Conservation (phyloP, 2,797 vertebrate genomes). For the Mallotus villosus region DNA sequence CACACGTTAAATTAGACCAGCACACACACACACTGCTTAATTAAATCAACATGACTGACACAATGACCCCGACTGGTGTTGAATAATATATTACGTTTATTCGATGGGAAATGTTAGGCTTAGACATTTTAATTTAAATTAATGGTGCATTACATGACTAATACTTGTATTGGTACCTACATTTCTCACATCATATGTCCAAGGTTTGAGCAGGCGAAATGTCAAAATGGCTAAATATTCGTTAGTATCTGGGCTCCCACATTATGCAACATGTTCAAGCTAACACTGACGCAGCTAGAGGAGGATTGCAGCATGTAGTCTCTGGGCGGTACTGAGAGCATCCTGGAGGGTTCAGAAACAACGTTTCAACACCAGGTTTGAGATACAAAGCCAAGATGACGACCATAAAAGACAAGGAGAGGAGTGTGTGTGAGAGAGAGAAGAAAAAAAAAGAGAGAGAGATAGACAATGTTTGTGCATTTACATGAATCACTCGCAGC, state of each 20-base stretch:
- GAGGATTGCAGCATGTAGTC: constrained; percentile 9
- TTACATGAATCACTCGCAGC: background rate
- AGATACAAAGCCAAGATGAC: too few relatives aligned
- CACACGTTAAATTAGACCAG: too few relatives aligned
- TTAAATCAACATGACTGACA: too few relatives aligned
- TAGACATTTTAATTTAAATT: constrained; percentile 51
- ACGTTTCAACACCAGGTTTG: constrained; percentile 7
- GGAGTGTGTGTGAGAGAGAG: constrained; percentile 2
- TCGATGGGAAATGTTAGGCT: constrained; percentile 56
- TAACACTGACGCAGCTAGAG: constrained; percentile 35
- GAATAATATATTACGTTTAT: constrained; percentile 58
- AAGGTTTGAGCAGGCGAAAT: constrained; percentile 58
- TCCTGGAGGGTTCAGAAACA: background rate
- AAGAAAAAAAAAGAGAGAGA: constrained; percentile 8
- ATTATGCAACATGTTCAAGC: constrained; percentile 51
- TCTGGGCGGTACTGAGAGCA: constrained; percentile 1
- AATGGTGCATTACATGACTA: constrained; percentile 56
- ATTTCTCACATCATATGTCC: constrained; percentile 36
- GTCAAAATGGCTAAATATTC: constrained; percentile 46
- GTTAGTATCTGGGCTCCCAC: constrained; percentile 43
- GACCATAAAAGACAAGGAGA: background rate
- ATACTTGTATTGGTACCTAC: constrained; percentile 55
- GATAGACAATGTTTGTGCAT: background rate
- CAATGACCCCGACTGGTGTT: background rate
- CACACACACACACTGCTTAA: too few relatives aligned